A percentile compares a stretch with the other conserved stretches of the same genome.
phyloP scores from a whole-genome alignment of 2,113 vertebrate genomes.

The Nesospiza acunhae region DNA sequence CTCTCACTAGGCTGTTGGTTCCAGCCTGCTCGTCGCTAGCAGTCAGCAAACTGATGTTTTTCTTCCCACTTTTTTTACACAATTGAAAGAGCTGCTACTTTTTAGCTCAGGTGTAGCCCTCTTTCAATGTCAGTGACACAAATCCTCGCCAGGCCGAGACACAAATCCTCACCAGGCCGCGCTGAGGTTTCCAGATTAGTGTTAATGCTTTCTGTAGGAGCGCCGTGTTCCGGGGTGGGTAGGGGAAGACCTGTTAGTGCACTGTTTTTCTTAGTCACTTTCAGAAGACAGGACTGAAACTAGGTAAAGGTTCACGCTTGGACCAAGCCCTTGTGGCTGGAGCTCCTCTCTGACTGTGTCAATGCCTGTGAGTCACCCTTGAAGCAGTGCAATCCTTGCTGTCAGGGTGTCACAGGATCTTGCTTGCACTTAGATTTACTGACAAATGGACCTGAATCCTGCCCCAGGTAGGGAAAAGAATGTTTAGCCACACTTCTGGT shows the following conservation, averaged over 20 bases:
- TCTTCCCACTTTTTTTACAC: background rate
- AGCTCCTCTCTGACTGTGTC: background rate
- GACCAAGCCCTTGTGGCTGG: background rate
- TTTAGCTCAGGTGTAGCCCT: background rate
- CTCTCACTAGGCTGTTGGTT: background rate
- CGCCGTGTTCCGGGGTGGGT: background rate
- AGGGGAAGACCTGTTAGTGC: background rate
- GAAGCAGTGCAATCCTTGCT: rapidly evolving
- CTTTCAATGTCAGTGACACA: background rate
- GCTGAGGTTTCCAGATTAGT: background rate
- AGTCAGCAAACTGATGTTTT: background rate
- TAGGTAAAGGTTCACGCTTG: background rate
- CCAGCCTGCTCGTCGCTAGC: background rate
- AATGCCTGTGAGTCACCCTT: background rate
- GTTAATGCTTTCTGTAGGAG: background rate
- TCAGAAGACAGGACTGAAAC: background rate
- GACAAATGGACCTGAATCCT: background rate
- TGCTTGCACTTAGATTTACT: rapidly evolving
- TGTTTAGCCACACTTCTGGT: background rate
- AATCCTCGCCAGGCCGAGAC: background rate
- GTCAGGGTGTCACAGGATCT: background rate
- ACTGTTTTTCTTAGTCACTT: background rate
- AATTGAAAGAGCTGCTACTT: background rate
- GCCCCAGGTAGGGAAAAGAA: background rate
- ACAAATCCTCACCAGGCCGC: background rate